These are phyloP conservation scores for Parasteatoda tepidariorum DNA, from an alignment of 1,140 invertebrate genomes.

Conservation along the genomic window DNA sequence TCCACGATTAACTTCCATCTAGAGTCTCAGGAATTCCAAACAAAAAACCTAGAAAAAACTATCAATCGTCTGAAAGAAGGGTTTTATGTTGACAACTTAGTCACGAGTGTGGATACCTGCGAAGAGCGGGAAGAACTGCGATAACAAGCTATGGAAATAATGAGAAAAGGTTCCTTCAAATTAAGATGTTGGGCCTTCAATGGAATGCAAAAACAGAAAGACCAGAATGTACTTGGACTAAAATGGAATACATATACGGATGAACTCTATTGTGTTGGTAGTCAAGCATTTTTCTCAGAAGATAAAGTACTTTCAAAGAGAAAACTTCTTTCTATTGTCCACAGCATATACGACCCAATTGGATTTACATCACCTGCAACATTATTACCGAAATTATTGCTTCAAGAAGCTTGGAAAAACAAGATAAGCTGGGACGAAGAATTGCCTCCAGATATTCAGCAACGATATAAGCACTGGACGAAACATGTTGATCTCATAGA, in stretches of 20 bases:
- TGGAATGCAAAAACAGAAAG: not conserved
- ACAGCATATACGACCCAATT: conserved; percentile 3
- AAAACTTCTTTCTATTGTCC: not conserved
- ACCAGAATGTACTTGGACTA: not conserved
- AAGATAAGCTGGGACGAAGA: not conserved
- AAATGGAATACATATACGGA: conserved; percentile 2
- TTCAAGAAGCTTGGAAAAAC: not conserved
- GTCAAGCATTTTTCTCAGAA: not conserved
- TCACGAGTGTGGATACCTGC: conserved; percentile 3
- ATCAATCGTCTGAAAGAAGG: not conserved
- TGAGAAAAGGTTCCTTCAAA: not conserved
- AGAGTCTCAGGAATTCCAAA: not conserved
- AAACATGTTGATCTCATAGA: not conserved
- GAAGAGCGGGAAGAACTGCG: not conserved
- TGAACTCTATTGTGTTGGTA: not conserved
- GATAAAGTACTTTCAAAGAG: too few species aligned
- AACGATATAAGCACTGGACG: not conserved
- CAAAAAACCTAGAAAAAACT: not conserved
- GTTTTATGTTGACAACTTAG: conserved; percentile 22
- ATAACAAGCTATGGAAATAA: conserved; percentile 2
- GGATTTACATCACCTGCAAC: not conserved
- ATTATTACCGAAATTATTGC: not conserved
- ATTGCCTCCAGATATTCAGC: not conserved
- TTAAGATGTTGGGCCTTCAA: conserved; percentile 11
- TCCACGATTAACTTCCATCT: not conserved